These are phyloP conservation scores for Nylanderia fulva DNA, from an alignment of 1,140 invertebrate species.

Conservation along the genomic window DNA sequence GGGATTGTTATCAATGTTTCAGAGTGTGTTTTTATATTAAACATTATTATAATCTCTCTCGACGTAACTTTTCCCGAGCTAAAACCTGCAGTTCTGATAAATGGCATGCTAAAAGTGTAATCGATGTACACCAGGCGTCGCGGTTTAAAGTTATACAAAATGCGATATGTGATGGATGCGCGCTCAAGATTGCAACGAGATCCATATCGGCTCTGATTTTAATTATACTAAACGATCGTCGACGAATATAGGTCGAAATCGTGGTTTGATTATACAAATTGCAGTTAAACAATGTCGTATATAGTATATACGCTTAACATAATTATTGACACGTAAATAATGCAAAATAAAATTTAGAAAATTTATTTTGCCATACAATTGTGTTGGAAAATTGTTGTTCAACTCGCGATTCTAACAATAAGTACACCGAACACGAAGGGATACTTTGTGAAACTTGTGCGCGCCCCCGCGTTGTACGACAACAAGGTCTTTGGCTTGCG, in stretches of 20 bases:
- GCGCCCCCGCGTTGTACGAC: constrained; percentile 12
- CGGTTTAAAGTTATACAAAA: constrained; percentile 53
- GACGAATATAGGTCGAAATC: neutral
- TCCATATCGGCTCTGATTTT: neutral
- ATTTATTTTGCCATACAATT: neutral
- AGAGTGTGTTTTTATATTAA: constrained; percentile 16
- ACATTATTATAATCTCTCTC: constrained; percentile 44
- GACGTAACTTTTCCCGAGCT: constrained; percentile 34
- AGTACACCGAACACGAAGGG: neutral
- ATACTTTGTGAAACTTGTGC: constrained; percentile 1
- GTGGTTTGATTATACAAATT: neutral
- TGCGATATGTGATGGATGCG: constrained; percentile 24
- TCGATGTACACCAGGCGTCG: constrained; percentile 36
- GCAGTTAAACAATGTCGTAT: neutral
- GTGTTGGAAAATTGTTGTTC: neutral
- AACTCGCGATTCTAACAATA: neutral
- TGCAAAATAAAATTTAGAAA: neutral
- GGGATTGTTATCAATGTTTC: constrained; percentile 11
- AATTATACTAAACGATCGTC: neutral
- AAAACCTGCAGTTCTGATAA: constrained; percentile 9
- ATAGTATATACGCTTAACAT: neutral
- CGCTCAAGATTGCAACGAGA: constrained; percentile 23
- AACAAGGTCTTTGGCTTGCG: constrained; percentile 48
- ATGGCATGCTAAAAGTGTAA: constrained; percentile 44
- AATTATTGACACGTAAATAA: neutral